Base-by-base conservation (phyloP, 2,797 vertebrate species). In the Synanceia verrucosa region DNA sequence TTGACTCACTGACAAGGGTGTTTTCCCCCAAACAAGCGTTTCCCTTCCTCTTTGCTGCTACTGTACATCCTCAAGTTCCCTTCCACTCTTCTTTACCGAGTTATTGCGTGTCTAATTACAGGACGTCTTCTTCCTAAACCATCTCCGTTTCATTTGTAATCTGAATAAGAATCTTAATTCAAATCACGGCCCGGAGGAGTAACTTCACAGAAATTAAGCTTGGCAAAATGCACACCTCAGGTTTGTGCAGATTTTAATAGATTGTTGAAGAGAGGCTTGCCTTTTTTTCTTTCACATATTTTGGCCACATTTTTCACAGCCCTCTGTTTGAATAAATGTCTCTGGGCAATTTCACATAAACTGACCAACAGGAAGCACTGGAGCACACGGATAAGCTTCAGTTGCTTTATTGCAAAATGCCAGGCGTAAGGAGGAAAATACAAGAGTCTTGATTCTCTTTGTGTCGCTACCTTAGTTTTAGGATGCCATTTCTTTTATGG, bases 1-100 rank as follows among this genome's bases (percentile, higher is more conserved):
- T 77, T 88, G 88, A 90, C 78, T 87, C 83, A 76, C 73, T 36
- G 65, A 78, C 71, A 48, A 51, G 39, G 53, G 55, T 28, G 60
- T 52, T 58, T 84, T 84, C 63, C 75, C n/a, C 39, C 70, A 86
- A 81, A 89, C 79, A 82, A 82, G 70, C 53, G 75, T 84, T 79
- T 73, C 63, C 69, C 70, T 87, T 90, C 88, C 87, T 91, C 81
- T 79, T 59, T 55, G 66, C 65, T 24, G 65, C 79, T 62, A 48
- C 62, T 76, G 50, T 47, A 65, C 67, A 26, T 70, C 75, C 65
- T 70, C 31, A 24, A 65, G 24, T 56, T 55, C 63, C 18, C 66
- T 91, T 86, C 83, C 79, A 81, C 86, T 80, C 85, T 37, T 28
- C 51, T 55, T 37, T n/a, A 60, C 23, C 26, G 6, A n/a, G 19